phyloP scores from a whole-genome alignment of 2,113 vertebrate species.

The Atrichornis clamosus region DNA sequence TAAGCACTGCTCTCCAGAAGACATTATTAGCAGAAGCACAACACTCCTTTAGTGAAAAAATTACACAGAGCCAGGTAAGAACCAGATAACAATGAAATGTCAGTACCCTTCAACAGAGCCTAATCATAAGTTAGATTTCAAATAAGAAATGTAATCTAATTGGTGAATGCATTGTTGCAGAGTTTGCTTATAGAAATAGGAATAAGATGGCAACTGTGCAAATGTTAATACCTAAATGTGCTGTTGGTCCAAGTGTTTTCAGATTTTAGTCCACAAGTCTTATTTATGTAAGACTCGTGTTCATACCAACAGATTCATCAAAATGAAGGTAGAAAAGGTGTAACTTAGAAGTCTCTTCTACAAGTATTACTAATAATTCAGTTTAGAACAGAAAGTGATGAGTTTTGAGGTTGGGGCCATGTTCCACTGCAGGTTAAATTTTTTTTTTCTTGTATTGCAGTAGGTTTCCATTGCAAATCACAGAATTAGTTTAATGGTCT shows the following conservation, averaged over 20 bases:
- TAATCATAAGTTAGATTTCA: not conserved
- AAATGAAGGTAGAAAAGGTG: not conserved
- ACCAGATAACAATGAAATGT: rapidly evolving
- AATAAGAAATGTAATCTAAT: not conserved
- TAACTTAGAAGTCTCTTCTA: not conserved
- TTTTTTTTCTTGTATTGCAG: not conserved
- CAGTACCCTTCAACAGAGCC: not conserved
- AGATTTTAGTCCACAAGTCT: not conserved
- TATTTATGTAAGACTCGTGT: not conserved
- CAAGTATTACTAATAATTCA: not conserved
- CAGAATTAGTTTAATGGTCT: not conserved
- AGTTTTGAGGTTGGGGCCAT: not conserved
- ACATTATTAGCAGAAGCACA: not conserved
- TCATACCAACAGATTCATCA: not conserved
- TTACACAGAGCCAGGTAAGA: not conserved
- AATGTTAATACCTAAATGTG: not conserved
- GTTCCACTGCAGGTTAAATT: not conserved
- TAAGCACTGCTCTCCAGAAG: not conserved
- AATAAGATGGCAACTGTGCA: not conserved
- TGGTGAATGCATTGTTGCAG: not conserved
- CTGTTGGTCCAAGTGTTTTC: not conserved
- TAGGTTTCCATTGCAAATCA: not conserved
- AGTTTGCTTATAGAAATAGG: not conserved
- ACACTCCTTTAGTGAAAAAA: not conserved
- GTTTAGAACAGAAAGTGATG: not conserved